Evolutionary conservation across 1,140 invertebrate species (phyloP).

Genomic region (Pogonomyrmex barbatus): DNA sequence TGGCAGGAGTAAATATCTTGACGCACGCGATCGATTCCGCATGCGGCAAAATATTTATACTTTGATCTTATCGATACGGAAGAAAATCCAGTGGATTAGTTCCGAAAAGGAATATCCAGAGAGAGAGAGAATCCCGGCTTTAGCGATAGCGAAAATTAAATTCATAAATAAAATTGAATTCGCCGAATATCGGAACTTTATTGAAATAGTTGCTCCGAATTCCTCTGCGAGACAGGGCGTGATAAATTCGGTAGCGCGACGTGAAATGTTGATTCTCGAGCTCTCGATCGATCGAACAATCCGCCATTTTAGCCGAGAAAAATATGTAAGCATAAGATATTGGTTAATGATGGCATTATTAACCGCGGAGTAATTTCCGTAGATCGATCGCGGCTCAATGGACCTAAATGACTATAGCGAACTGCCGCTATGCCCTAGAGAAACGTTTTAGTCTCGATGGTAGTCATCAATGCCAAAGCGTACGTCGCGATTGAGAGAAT

Average conservation of each 20-base stretch:
- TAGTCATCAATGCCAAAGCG: slow-evolving; percentile 31
- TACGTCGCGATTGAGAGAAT: slow-evolving; percentile 16
- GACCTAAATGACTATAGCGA: slow-evolving; percentile 14
- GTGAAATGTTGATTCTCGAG: neutral
- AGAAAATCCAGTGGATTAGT: neutral
- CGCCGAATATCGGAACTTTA: neutral
- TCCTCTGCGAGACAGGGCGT: neutral
- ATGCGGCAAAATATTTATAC: neutral
- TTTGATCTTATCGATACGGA: neutral
- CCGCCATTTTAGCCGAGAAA: neutral
- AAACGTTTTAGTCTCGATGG: slow-evolving; percentile 45
- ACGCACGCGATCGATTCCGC: neutral
- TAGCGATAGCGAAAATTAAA: neutral
- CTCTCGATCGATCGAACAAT: neutral
- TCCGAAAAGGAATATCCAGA: neutral
- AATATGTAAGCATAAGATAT: slow-evolving; percentile 24
- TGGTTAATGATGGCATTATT: slow-evolving; percentile 46
- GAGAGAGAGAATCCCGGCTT: neutral
- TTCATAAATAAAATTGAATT: neutral
- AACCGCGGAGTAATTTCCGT: slow-evolving; percentile 31
- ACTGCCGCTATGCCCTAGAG: slow-evolving; percentile 46
- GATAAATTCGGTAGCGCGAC: no score
- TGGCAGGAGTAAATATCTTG: neutral
- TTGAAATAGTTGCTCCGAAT: neutral
- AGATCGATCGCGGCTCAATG: slow-evolving; percentile 38